Evolutionary conservation across 2,888 invertebrate species (phyloP), one percentile per base, ranked within the genome.

Genomic region (Melieria picta): DNA sequence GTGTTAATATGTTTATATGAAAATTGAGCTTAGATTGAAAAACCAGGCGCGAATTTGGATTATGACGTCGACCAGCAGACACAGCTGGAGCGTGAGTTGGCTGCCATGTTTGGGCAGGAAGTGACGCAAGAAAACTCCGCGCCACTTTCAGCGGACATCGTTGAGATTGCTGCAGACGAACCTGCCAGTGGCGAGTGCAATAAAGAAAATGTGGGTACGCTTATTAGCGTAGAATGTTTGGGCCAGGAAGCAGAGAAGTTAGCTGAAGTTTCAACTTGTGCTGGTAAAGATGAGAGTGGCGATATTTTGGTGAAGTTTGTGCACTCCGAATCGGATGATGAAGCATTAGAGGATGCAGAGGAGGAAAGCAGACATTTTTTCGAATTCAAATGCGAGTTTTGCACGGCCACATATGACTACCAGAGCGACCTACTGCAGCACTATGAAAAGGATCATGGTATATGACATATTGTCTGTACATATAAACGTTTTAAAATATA

Each of bases 381-480:
- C 9, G 67, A 64, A 16, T 62, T 69, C 7, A 75, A 72, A 48
- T 78, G 78, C 45, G 77, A 78, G 60, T 57, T 78, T 42, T 78
- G 78, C 65, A 62, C 69, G 0, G 16, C 30, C 11, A 46, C 52
- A 47, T 78, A 75, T 43, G 52, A 69, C 1, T 67, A 62, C 6
- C 66, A 74, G 10, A 71, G 75, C 4, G 74, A 75, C 16, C 56
- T 78, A 42, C 71, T 72, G 42, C 60, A 72, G 11, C 78, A 78
- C 52, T 75, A 76, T 1, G 76, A 74, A 30, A 10, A 64, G 0
- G 61, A 70, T 16, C 78, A 78, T 60, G 73, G 78, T 78, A 73
- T 30, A 65, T 43, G 46, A 10, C 4, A 13, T 9, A 7, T 5
- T 47, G 42, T 66, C 6, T 11, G 48, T 16, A 48, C 9, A 13